These are phyloP conservation scores for Luperina nickerlii DNA, from an alignment of 2,888 invertebrate genomes.

Conservation along the genomic window DNA sequence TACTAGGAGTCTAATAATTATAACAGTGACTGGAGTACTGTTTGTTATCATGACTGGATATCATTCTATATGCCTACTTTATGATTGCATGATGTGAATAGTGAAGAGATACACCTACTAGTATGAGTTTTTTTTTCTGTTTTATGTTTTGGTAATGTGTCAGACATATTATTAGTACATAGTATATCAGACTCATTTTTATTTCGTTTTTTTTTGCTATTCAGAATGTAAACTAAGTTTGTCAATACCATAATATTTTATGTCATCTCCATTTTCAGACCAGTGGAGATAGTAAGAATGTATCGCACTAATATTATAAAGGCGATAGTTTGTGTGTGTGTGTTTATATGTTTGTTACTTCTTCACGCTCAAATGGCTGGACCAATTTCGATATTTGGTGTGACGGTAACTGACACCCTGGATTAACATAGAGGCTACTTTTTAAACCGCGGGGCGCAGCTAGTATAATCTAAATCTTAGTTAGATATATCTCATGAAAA, in stretches of 20 bases:
- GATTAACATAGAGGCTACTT: no score
- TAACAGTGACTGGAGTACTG: slow-evolving; percentile 17
- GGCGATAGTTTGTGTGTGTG: no score
- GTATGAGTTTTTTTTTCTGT: neutral
- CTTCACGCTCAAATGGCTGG: no score
- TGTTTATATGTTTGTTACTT: no score
- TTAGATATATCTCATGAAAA: neutral
- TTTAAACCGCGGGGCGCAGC: no score
- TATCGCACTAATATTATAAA: no score
- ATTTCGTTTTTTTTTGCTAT: neutral
- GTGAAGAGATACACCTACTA: neutral
- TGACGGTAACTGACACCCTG: no score
- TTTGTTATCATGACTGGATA: slow-evolving; percentile 32
- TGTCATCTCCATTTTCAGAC: neutral
- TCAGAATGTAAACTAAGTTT: neutral
- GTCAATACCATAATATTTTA: neutral
- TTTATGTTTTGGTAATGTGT: neutral
- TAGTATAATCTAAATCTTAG: neutral
- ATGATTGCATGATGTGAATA: slow-evolving; percentile 39
- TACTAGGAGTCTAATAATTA: slow-evolving; percentile 1
- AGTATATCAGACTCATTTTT: neutral
- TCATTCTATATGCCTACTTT: slow-evolving; percentile 27
- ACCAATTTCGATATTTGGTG: no score
- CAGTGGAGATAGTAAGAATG: neutral
- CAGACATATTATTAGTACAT: neutral